Evolutionary conservation across 2,797 vertebrate species (phyloP), one percentile per base, ranked within the genome.

Genomic region (Cottoperca gobio): DNA sequence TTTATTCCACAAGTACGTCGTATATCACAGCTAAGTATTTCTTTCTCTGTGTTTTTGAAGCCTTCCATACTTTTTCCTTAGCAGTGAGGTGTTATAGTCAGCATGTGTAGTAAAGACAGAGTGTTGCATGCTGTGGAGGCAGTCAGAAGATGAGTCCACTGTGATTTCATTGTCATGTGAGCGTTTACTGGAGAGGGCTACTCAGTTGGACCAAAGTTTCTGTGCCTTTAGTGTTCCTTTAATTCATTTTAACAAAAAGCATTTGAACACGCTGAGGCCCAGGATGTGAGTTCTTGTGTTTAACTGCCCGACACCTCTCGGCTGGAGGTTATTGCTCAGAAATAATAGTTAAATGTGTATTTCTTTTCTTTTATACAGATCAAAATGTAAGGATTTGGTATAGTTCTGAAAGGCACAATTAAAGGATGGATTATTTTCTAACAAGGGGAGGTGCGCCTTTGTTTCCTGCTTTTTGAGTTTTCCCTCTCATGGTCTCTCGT

Each of bases 221-320:
- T 96, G 97, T 99, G 97, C 97, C 98, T 99, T 97, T 95, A 96
- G 96, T 96, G 96, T 97, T 97, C 95, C 96, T 96, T 95, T 95
- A 94, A 95, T 95, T 93, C 93, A 95, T 95, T 95, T 95, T 92
- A 92, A 93, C 93, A 93, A 50, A 21, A 31, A 76, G 48, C 49
- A 78, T 85, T 89, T 77, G 70, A 55, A 77, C 81, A 65, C 43
- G 48, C 70, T 70, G 50, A 80, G 28, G 23, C 39, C 53, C 40
- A 54, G 19, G 62, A 70, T 70, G 74, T 26, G 6, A 72, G 43
- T 80, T 57, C 48, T 65, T 68, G 58, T 73, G 83, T 79, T 78
- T 54, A 79, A 67, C 50, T 37, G 63, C 45, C 50, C 66, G 63
- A 43, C 33, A 81, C 57, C 39, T 82, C 54, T 68, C 40, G 52